phyloP scores from a whole-genome alignment of 2,888 invertebrate genomes.

The Schrankia costaestrigalis region DNA sequence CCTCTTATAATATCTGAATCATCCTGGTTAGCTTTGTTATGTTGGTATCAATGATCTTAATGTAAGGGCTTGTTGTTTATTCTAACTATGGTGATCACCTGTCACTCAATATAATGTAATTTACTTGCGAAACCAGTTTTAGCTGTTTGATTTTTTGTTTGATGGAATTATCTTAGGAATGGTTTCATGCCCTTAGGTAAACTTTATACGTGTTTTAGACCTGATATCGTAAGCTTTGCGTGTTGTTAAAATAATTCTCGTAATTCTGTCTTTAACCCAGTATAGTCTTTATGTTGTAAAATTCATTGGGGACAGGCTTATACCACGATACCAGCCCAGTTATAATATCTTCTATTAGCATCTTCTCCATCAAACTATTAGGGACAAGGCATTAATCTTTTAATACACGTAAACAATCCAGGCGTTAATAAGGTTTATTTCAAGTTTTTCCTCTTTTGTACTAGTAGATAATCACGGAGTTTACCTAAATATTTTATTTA shows the following conservation, averaged over 20 bases:
- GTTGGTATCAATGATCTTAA: constrained; percentile 1
- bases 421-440: no score
- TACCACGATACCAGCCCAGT: no score
- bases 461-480: no score
- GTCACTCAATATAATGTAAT: constrained; percentile 28
- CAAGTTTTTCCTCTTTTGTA: no score
- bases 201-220: constrained; percentile 22
- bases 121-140: constrained; percentile 25
- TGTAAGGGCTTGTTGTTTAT: constrained; percentile 8
- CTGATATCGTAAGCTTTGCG: constrained; percentile 19
- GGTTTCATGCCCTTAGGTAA: constrained; percentile 29
- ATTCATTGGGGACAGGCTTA: no score
- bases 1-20: constrained; percentile 19
- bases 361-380: no score
- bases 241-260: constrained; percentile 17
- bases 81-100: constrained; percentile 27
- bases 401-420: no score
- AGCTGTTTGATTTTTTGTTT: constrained; percentile 17
- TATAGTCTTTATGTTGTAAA: no score
- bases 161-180: constrained; percentile 19
- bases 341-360: no score
- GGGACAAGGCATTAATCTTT: no score
- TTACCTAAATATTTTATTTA: no score
- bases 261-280: constrained; percentile 17
- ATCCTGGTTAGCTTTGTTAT: constrained; percentile 11